Conservation (phyloP, 2,113 vertebrate species). For the Brachirus orientalis region DNA sequence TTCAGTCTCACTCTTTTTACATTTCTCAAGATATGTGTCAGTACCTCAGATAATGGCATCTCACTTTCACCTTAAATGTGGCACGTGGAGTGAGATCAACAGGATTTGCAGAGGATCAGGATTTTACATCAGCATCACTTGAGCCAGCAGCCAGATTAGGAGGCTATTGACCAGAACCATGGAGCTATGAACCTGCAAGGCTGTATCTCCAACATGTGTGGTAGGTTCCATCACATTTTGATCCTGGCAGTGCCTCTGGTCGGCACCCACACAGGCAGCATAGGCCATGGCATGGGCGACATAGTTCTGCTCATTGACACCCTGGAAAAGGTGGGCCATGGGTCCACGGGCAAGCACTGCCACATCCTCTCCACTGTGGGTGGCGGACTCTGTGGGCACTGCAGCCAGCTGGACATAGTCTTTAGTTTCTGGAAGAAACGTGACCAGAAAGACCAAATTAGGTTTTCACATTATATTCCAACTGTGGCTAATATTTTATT, state of each 20-base stretch:
- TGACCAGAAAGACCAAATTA: not conserved
- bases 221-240: not conserved
- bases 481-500: not conserved
- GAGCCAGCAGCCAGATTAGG: slow-evolving; percentile 36
- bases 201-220: not conserved
- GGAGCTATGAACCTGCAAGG: not conserved
- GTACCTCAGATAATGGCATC: no score
- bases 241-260: slow-evolving; percentile 74
- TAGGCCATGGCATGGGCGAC: slow-evolving; percentile 82
- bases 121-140: slow-evolving; percentile 37
- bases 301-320: slow-evolving; percentile 82
- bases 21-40: no score
- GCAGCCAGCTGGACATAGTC: slow-evolving; percentile 77
- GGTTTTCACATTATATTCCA: no score
- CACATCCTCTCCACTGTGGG: slow-evolving; percentile 84
- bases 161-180: slow-evolving; percentile 28
- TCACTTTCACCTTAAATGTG: not conserved
- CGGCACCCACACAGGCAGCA: slow-evolving; percentile 75
- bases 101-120: not conserved
- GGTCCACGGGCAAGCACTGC: slow-evolving; percentile 76
- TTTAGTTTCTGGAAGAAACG: slow-evolving; percentile 64
- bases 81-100: slow-evolving; percentile 1
- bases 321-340: slow-evolving; percentile 82
- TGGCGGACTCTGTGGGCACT: slow-evolving; percentile 65
- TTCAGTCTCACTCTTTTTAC: no score